Base-by-base conservation (phyloP, 2,888 invertebrate genomes). In the Arrhopalites spinosus region DNA sequence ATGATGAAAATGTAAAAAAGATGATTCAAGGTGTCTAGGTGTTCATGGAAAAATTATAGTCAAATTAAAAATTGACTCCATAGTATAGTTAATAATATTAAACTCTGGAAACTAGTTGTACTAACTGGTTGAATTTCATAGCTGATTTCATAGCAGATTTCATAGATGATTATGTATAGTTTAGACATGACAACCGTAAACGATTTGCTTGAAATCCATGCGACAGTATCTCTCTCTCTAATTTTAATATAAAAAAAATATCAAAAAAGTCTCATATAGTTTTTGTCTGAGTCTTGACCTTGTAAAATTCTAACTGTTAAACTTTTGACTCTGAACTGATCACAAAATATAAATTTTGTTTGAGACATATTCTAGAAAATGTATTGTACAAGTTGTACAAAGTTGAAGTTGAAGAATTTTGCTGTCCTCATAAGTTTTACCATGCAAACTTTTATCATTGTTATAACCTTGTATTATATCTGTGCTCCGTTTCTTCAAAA, bases 101-200 rank as follows among this genome's bases (percentile, higher is more conserved):
- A 45, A 45, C n/a, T 45, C 7, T 45, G 45, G 15, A 50, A 50
- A 50, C 50, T 50, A n/a, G 50, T 3, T 50, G 50, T n/a, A n/a
- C n/a, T 50, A 50, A 50, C 50, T n/a, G 50, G 50, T 50, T 17
- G 50, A 50, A 50, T 50, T 50, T 50, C n/a, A 50, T 50, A 50
- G 50, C 50, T 50, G 17, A 50, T 45, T 45, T 7, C 45, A 45
- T 15, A 11, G n/a, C 11, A 53, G 53, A 53, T 45, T 45, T 53
- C n/a, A 53, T 53, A 53, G 53, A 53, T 3, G n/a, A 45, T n/a
- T 20, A 50, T 3, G 59, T 23, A 20, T 20, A 59, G 17, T 13
- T 3, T 53, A 17, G 3, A 3, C n/a, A 13, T 53, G n/a, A 13
- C 11, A 13, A 53, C 13, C 20, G 59, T 23, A 59, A 59, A 59